These are phyloP conservation scores for Cotesia typhae DNA, from an alignment of 1,140 invertebrate genomes.

Conservation along the genomic window DNA sequence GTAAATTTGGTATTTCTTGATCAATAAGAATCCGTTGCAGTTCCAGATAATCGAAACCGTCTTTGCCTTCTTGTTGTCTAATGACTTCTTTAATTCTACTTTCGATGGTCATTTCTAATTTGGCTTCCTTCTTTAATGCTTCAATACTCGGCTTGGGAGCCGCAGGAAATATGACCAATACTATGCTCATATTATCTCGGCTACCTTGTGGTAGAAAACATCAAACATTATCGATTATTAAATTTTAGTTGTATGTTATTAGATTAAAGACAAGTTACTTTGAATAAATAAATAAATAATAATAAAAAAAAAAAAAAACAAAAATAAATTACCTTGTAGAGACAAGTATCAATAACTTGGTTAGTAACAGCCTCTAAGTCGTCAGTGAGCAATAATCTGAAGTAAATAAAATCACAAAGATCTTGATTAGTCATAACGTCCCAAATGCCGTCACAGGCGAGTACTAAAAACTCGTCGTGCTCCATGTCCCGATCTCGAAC, in stretches of 20 bases:
- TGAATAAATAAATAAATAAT: not conserved
- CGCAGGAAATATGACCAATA: conserved; percentile 93
- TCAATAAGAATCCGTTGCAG: no score
- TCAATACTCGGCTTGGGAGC: conserved; percentile 88
- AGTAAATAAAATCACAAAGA: conserved; percentile 92
- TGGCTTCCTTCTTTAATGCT: conserved; percentile 84
- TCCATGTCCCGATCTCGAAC: conserved; percentile 80
- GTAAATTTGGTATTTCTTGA: no score
- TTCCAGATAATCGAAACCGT: no score
- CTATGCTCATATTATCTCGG: conserved; percentile 99
- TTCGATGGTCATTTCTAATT: no score
- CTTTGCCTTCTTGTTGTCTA: no score
- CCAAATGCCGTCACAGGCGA: conserved; percentile 99
- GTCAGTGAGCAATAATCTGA: conserved; percentile 85
- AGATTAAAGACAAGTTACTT: not conserved
- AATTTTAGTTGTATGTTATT: not conserved
- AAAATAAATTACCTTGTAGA: conserved; percentile 92
- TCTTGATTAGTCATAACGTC: conserved; percentile 98
- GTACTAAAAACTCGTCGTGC: conserved; percentile 91
- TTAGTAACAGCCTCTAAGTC: conserved; percentile 92
- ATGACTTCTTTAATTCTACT: no score
- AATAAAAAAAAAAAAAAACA: no score
- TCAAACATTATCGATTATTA: conserved; percentile 34
- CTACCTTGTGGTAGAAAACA: conserved; percentile 80
- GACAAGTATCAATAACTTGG: conserved; percentile 97